Percentiles rank a stretch among this genome's conserved stretches.
Evolutionary conservation across 2,797 vertebrate species (phyloP).

Genomic region (Lepilemur septentrionalis): DNA sequence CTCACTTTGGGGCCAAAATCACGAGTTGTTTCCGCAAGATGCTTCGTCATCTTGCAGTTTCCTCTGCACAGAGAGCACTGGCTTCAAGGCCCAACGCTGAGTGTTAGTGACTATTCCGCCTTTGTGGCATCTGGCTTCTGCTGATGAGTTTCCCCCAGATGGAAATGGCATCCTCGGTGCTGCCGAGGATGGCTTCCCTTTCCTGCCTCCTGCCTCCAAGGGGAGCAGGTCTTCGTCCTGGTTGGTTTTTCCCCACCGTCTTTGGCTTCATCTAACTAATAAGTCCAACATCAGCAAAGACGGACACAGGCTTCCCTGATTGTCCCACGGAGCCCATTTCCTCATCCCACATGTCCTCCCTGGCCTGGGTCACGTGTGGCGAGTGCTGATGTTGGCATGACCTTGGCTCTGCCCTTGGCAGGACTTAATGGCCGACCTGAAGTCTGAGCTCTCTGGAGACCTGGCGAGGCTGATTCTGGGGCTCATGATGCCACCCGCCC

Average conservation of each 20-base stretch:
- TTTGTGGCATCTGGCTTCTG: background rate
- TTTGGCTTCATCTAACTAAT: background rate
- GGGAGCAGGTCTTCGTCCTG: background rate
- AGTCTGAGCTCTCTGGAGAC: conserved; percentile 96
- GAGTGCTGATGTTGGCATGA: background rate
- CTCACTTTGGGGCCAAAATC: background rate
- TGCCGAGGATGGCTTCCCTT: background rate
- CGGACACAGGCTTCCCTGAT: background rate
- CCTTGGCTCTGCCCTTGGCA: conserved; percentile 66
- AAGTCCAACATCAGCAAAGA: background rate
- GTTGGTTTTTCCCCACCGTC: background rate
- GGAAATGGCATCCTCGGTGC: background rate
- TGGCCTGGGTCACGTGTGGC: background rate
- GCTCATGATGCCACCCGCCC: conserved; percentile 94
- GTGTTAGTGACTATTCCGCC: background rate
- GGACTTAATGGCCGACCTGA: conserved; percentile 97
- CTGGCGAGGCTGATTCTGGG: conserved; percentile 92
- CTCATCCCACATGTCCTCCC: background rate
- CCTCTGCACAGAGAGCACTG: background rate
- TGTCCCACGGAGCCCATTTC: fast-evolving
- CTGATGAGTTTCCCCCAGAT: background rate
- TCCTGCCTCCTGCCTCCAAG: background rate
- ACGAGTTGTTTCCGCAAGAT: background rate
- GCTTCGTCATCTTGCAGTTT: background rate
- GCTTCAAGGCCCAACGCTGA: background rate